Evolutionary conservation across 1,140 invertebrate genomes (phyloP).

Genomic region (Apis mellifera): Amel_HAv3.1 CM009931.2:12390001-12390500

Average conservation of each 20-base stretch:
- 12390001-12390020: conserved; percentile 90
- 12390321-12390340: conserved; percentile 86
- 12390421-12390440: conserved; percentile 79
- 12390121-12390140: conserved; percentile 77
- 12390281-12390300: conserved; percentile 75
- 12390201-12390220: conserved; percentile 46
- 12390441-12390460: conserved; percentile 74
- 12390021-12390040: conserved; percentile 90
- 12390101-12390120: conserved; percentile 80
- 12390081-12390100: conserved; percentile 65
- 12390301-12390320: conserved; percentile 77
- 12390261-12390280: neutral
- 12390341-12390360: conserved; percentile 85
- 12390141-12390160: conserved; percentile 75
- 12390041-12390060: conserved; percentile 94
- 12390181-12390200: conserved; percentile 77
- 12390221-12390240: neutral
- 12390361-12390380: conserved; percentile 85
- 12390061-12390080: conserved; percentile 88
- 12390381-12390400: conserved; percentile 84
- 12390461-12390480: conserved; percentile 68
- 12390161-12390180: conserved; percentile 79
- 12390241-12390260: too few species aligned
- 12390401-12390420: conserved; percentile 74
- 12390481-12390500: conserved; percentile 70